These are phyloP conservation scores for Vesta saturnalis DNA, from an alignment of 2,888 invertebrate genomes.

Conservation along the genomic window DNA sequence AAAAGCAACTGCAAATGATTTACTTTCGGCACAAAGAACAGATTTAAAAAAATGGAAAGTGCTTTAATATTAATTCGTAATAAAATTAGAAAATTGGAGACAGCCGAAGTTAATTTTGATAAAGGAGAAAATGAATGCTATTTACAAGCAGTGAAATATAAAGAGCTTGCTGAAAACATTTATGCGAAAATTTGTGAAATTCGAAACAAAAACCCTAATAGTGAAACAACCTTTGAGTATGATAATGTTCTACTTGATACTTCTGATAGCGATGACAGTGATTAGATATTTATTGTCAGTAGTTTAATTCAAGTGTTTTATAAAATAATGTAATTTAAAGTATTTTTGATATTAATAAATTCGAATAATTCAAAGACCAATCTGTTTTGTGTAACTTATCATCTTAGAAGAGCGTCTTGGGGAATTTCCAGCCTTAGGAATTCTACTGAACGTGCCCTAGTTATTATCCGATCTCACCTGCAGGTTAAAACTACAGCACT, in stretches of 20 bases:
- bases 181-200: slow-evolving; percentile 23
- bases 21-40: neutral
- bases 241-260: slow-evolving; percentile 35
- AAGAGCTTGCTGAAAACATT: slow-evolving; percentile 25
- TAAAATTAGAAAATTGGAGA: slow-evolving; percentile 72
- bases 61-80: slow-evolving; percentile 70
- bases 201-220: slow-evolving; percentile 15
- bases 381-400: too few species aligned
- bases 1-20: neutral
- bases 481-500: too few species aligned
- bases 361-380: too few species aligned
- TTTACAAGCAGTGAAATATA: slow-evolving; percentile 71
- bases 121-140: slow-evolving; percentile 77
- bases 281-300: too few species aligned
- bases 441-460: too few species aligned
- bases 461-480: too few species aligned
- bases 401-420: too few species aligned
- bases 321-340: too few species aligned
- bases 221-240: slow-evolving; percentile 16
- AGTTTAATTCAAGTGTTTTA: too few species aligned
- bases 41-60: slow-evolving; percentile 55
- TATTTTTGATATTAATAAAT: too few species aligned
- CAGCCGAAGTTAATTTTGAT: slow-evolving; percentile 74
- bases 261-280: slow-evolving; percentile 31
- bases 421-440: too few species aligned